A percentile compares a stretch with the other conserved stretches of the same genome.
phyloP scores from a whole-genome alignment of 92 coral and sea anemone genomes.

The Muricea muricata region DNA sequence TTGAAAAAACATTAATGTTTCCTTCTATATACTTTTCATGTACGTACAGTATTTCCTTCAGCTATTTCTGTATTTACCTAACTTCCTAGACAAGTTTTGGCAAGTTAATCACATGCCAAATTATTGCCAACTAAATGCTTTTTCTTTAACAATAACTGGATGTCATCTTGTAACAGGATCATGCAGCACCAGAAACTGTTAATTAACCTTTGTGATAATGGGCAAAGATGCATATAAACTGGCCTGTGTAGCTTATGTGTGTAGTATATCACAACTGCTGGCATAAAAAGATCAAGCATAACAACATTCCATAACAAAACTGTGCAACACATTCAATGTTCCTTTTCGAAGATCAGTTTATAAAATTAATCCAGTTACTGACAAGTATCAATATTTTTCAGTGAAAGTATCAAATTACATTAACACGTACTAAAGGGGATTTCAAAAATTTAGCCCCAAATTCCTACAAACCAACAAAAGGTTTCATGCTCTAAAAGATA shows the following conservation, averaged over 20 bases:
- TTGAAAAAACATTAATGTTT: neutral
- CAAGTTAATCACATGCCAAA: neutral
- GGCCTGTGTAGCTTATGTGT: no score
- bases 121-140: neutral
- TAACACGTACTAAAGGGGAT: neutral
- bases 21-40: no score
- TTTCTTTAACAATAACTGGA: no score
- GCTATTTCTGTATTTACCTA: no score
- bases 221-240: no score
- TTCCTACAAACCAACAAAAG: neutral
- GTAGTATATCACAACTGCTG: no score
- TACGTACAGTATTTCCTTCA: no score
- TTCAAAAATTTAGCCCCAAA: neutral
- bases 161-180: no score
- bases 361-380: neutral
- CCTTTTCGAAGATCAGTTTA: neutral
- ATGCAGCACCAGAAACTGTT: no score
- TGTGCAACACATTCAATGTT: neutral
- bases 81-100: neutral
- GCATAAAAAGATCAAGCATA: neutral
- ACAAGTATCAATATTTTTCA: neutral
- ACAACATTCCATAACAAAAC: neutral
- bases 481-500: neutral
- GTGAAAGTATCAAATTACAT: slow-evolving; percentile 18
- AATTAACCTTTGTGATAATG: no score